Percentiles rank a stretch among this genome's conserved stretches.
phyloP scores from a whole-genome alignment of 2,113 vertebrate genomes.

The Heterochromis multidens region DNA sequence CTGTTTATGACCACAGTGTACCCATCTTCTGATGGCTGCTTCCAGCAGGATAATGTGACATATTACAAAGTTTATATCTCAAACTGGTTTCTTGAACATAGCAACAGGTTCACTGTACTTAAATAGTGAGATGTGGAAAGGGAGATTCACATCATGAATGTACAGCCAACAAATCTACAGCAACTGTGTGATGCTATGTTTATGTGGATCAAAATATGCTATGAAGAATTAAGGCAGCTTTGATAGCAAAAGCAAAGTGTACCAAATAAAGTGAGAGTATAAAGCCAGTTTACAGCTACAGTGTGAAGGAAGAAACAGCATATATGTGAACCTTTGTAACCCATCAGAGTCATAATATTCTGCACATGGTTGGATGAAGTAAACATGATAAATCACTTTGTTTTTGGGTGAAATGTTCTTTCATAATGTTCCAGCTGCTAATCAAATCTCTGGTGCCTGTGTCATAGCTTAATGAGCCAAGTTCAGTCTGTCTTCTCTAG shows the following conservation, averaged over 20 bases:
- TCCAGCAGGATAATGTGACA: too few species aligned
- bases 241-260: neutral
- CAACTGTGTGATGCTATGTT: neutral
- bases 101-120: too few species aligned
- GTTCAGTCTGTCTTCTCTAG: neutral
- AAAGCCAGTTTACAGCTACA: neutral
- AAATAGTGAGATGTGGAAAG: too few species aligned
- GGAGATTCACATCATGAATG: too few species aligned
- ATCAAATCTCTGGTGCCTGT: neutral
- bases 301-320: too few species aligned
- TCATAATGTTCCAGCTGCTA: neutral
- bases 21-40: neutral
- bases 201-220: neutral
- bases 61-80: too few species aligned
- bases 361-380: neutral
- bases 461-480: slow-evolving; percentile 23
- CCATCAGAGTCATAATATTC: neutral
- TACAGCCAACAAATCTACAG: too few species aligned
- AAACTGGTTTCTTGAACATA: too few species aligned
- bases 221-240: neutral
- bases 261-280: neutral
- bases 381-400: neutral
- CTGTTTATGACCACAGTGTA: neutral
- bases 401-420: neutral
- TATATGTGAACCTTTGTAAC: too few species aligned